phyloP scores from a whole-genome alignment of 2,113 vertebrate genomes.

The Boulengeromyrus knoepffleri region DNA sequence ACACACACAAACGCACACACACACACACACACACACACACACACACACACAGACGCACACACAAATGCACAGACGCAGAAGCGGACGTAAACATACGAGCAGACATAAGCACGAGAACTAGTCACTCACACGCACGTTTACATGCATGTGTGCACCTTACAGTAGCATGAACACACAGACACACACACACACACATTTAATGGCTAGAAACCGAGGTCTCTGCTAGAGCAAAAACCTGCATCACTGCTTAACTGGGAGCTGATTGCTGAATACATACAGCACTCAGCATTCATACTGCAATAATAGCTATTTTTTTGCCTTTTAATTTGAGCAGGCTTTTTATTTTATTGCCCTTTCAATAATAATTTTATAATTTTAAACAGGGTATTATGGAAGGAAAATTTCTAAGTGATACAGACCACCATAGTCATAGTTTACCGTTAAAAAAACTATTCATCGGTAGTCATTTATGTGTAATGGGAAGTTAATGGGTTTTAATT shows the following conservation, averaged over 20 bases:
- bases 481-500: not conserved
- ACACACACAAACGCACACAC: not conserved
- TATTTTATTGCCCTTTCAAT: conserved; percentile 14
- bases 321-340: conserved; percentile 4
- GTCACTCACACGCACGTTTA: not conserved
- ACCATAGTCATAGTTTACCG: not conserved
- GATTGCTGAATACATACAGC: not conserved
- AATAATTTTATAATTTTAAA: not conserved
- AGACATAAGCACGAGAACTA: not conserved
- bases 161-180: not conserved
- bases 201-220: not conserved
- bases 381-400: not conserved
- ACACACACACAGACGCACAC: not conserved
- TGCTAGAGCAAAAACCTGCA: not conserved
- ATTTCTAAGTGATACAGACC: not conserved
- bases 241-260: not conserved
- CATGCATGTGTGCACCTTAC: accelerated
- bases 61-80: not conserved
- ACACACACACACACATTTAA: not conserved
- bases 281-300: not conserved
- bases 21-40: not conserved
- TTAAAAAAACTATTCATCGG: not conserved
- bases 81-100: not conserved
- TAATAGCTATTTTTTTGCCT: conserved; percentile 8
- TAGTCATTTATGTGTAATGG: not conserved